Conservation (phyloP, 2,797 vertebrate species). For the Avahi laniger region DNA sequence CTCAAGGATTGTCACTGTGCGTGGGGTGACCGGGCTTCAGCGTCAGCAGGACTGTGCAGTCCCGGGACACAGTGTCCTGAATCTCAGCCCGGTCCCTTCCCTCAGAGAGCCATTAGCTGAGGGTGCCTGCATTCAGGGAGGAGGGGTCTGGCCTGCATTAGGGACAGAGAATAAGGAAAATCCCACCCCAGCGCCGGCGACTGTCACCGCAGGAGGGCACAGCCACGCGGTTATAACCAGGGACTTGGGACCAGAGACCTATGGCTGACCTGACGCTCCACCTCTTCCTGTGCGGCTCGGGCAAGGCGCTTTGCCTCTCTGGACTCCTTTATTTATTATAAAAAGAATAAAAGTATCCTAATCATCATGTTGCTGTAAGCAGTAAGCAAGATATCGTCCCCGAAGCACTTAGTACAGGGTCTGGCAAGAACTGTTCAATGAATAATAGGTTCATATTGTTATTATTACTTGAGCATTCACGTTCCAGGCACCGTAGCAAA, state of each 20-base stretch:
- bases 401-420: fast-evolving
- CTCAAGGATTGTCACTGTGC: background rate
- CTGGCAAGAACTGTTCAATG: background rate
- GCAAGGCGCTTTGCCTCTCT: too few species aligned
- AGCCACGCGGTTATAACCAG: background rate
- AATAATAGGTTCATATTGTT: background rate
- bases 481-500: background rate
- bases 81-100: background rate
- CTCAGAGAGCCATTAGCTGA: background rate
- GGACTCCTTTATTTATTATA: background rate
- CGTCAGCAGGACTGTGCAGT: too few species aligned
- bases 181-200: fast-evolving
- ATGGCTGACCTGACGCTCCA: fast-evolving
- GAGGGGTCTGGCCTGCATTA: background rate
- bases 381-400: background rate
- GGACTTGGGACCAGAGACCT: background rate
- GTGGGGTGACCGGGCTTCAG: background rate
- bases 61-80: too few species aligned
- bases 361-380: fast-evolving
- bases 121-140: background rate
- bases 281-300: background rate
- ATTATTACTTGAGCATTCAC: background rate
- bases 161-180: background rate
- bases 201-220: too few species aligned
- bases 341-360: background rate